A percentile compares a stretch with the other conserved stretches of the same genome.
Conservation (phyloP, 2,113 vertebrate genomes). For the Cygnus atratus region DNA sequence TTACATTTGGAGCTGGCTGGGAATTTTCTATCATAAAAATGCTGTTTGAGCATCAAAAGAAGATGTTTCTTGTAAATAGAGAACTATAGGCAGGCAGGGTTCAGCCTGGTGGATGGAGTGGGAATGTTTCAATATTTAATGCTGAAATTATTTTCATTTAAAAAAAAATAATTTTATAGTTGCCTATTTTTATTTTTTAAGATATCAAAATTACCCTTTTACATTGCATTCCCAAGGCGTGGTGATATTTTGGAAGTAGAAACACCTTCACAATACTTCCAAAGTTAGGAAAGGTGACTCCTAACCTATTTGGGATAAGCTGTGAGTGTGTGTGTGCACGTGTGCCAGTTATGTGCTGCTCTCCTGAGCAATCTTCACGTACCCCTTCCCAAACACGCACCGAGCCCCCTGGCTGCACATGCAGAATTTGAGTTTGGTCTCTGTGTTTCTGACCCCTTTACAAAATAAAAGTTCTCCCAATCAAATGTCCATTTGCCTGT, state of each 20-base stretch:
- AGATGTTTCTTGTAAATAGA: neutral
- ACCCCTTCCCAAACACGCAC: neutral
- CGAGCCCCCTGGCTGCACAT: neutral
- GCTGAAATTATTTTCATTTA: neutral
- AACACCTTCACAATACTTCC: neutral
- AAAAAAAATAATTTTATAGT: neutral
- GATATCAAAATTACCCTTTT: neutral
- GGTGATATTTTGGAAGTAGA: neutral
- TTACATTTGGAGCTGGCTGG: neutral
- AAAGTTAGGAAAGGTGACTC: neutral
- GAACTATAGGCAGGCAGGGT: neutral
- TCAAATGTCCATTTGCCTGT: neutral
- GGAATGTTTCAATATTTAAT: neutral
- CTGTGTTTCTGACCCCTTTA: neutral
- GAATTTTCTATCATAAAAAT: constrained; percentile 6
- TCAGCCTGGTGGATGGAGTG: neutral
- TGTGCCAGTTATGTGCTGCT: neutral
- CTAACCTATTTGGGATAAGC: neutral
- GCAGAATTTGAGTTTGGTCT: neutral
- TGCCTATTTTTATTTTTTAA: no score
- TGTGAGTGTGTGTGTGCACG: no score
- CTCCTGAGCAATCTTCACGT: neutral
- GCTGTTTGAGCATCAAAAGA: neutral
- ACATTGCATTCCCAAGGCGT: neutral
- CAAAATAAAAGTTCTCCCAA: neutral